Base-by-base conservation (phyloP, 2,888 invertebrate genomes). In the Tholera decimalis region DNA sequence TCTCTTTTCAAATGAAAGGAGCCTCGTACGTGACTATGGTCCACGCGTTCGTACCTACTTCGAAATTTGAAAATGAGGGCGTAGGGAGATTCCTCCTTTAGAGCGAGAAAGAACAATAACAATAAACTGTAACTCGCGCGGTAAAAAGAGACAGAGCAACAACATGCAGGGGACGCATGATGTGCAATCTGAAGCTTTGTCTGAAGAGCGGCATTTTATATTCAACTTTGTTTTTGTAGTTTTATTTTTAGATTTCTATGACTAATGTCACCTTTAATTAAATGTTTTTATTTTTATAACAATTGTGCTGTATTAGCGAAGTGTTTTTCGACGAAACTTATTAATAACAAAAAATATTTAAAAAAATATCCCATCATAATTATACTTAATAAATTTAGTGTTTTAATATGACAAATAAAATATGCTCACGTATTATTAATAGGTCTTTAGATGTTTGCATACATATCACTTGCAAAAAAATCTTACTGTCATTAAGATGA, bases 151-250 rank as follows among this genome's bases (percentile, higher is more conserved):
- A 87, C 11, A 39, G 55, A 80, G 74, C 67, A 82, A 88, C 62
- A 88, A 88, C 89, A 88, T 81, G 86, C 81, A 54, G 24, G 22
- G 37, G 37, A 33, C 20, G 81, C 83, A 78, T 86, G 86, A 77
- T 79, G 54, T 15, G 35, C 35, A 35, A 15, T 11, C 15, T 74
- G 65, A 47, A 64, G 54, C 65, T 67, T 79, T 68, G 67, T 67
- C 26, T 49, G 8, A 13, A 13, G 11, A 30, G 22, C 8, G 8
- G 47, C 26, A 1, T 15, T 49, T 28, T 26, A n/a, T 24, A 15
- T n/a, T 28, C 7, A 24, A 46, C 44, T 62, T 63, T 72, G 49
- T 62, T 35, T 71, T 43, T 3, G 4, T 13, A 3, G n/a, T 35
- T 56, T 28, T 51, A 41, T 63, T 30, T 68, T 62, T 35, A 37